Percentiles rank a stretch among this genome's conserved stretches.
Evolutionary conservation across 2,113 vertebrate species (phyloP).

Genomic region (Lampris megalopsis): DNA sequence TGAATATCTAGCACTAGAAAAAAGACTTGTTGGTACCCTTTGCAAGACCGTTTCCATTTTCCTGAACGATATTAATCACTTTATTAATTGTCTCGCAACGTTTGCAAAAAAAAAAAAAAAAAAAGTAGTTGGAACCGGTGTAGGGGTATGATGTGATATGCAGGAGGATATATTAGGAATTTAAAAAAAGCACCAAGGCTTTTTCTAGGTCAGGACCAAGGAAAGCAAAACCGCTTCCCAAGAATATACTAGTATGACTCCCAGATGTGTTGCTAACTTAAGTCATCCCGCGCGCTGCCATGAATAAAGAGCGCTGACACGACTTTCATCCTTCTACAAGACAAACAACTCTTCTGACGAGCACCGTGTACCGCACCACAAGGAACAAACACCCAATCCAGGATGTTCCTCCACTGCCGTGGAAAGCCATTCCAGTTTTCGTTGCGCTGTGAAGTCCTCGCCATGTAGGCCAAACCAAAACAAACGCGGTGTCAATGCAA

Average conservation of each 20-base stretch:
- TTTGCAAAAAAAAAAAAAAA: conserved; percentile 1
- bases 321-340: conserved; percentile 5
- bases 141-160: conserved; percentile 46
- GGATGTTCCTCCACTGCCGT: conserved; percentile 41
- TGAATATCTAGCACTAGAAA: conserved; percentile 24
- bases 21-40: conserved; percentile 21
- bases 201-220: conserved; percentile 66
- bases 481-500: conserved; percentile 74
- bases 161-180: conserved; percentile 49
- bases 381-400: conserved; percentile 46
- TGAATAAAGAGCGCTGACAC: conserved; percentile 27
- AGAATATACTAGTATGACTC: conserved; percentile 40
- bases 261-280: conserved; percentile 40
- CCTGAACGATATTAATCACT: conserved; percentile 43
- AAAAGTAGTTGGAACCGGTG: conserved; percentile 67
- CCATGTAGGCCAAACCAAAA: conserved; percentile 74
- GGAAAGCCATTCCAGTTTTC: conserved; percentile 39
- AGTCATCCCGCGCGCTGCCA: background rate
- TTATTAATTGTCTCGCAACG: conserved; percentile 62
- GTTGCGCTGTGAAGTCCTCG: conserved; percentile 52
- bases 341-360: conserved; percentile 45
- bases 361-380: conserved; percentile 18
- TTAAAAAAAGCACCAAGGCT: conserved; percentile 59
- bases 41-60: conserved; percentile 51
- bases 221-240: conserved; percentile 59